Evolutionary conservation across 2,888 invertebrate species (phyloP).

Genomic region (Aricia artaxerxes): DNA sequence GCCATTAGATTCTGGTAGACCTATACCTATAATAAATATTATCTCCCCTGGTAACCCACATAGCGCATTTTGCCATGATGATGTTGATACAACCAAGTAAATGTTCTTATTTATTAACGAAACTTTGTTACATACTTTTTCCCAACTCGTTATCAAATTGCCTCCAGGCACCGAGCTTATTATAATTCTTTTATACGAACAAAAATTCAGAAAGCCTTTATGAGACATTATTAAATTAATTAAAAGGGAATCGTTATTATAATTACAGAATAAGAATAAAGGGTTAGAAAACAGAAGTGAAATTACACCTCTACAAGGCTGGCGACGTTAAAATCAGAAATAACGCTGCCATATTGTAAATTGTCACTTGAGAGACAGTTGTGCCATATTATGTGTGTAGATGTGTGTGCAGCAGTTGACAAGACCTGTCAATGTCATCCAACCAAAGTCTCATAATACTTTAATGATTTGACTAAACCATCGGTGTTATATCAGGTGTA

Average conservation of each 20-base stretch:
- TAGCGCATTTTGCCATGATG: background rate
- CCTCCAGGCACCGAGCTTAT: constrained; percentile 20
- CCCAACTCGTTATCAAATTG: constrained; percentile 23
- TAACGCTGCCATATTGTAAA: no score
- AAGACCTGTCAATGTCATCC: no score
- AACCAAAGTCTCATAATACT: no score
- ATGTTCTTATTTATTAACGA: constrained; percentile 2
- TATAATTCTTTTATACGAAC: constrained; percentile 24
- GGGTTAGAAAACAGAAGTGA: background rate
- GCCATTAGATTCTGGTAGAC: no score
- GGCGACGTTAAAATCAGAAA: no score
- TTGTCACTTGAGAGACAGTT: no score
- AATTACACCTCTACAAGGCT: no score
- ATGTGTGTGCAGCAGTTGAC: no score
- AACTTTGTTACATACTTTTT: constrained; percentile 20
- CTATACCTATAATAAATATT: no score
- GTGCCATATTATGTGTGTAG: no score
- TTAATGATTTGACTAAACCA: no score
- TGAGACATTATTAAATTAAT: constrained; percentile 16
- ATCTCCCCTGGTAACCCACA: background rate
- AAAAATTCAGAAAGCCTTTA: background rate
- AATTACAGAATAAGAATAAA: background rate
- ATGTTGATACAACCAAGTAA: background rate
- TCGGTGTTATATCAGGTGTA: no score
- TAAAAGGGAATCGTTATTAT: background rate